Evolutionary conservation across 2,113 vertebrate species (phyloP).

Genomic region (Polyodon spathula): DNA sequence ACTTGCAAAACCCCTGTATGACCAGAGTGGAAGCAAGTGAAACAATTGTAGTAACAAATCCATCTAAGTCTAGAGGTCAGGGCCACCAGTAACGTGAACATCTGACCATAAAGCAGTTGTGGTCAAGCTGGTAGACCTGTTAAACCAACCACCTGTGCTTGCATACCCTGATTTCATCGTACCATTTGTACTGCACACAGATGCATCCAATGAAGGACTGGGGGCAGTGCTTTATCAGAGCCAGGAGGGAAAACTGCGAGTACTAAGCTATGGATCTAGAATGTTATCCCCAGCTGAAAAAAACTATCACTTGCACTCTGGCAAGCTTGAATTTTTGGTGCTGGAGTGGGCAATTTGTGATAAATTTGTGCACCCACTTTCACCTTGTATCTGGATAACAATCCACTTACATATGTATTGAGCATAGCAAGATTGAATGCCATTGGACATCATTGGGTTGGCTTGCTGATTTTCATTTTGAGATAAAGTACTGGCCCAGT

Average conservation of each 20-base stretch:
- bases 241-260: not conserved
- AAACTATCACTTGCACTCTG: conserved; percentile 8
- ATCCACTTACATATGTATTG: conserved; percentile 2
- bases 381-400: conserved; percentile 1
- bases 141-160: conserved; percentile 5
- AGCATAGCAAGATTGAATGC: conserved; percentile 1
- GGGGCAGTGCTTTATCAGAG: conserved; percentile 7
- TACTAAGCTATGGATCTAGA: conserved; percentile 9
- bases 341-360: conserved; percentile 4
- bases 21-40: not conserved
- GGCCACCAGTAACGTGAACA: too few relatives aligned
- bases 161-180: conserved; percentile 9
- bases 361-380: conserved; percentile 6
- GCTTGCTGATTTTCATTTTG: conserved; percentile 15
- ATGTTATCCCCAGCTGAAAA: conserved; percentile 7
- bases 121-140: not conserved
- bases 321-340: too few relatives aligned
- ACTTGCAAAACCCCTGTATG: conserved; percentile 5
- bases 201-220: conserved; percentile 3
- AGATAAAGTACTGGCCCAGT: conserved; percentile 14
- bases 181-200: conserved; percentile 6
- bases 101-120: too few relatives aligned
- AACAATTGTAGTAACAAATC: too few relatives aligned
- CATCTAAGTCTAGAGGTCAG: too few relatives aligned
- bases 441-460: conserved; percentile 12